These are phyloP conservation scores for Branchinecta lynchi DNA, from an alignment of 1,140 invertebrate species.

Conservation along the genomic window DNA sequence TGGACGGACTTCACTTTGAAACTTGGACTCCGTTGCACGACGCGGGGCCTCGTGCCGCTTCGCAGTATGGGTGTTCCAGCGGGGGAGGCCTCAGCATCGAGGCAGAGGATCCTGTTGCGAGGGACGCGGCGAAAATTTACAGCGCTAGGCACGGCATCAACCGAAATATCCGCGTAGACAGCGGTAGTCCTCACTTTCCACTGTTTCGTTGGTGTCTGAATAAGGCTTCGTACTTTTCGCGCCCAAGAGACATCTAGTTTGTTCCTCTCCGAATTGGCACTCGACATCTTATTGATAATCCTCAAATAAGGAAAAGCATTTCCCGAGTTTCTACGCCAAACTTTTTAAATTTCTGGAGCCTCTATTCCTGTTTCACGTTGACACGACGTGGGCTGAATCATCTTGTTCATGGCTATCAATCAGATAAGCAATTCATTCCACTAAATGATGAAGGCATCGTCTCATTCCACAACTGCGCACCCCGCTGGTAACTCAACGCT, in stretches of 20 bases:
- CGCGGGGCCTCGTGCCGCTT: background rate
- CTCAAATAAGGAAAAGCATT: background rate
- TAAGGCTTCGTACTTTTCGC: background rate
- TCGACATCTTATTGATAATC: background rate
- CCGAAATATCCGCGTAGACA: background rate
- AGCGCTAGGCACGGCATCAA: background rate
- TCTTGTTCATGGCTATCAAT: no score
- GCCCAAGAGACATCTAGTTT: background rate
- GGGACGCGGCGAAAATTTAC: background rate
- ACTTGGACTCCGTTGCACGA: background rate
- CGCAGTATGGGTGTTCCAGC: slow-evolving; percentile 6
- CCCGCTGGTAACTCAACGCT: background rate
- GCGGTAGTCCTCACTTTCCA: background rate
- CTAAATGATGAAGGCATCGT: no score
- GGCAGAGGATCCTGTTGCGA: background rate
- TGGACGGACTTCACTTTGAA: slow-evolving; percentile 1
- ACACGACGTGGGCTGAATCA: no score
- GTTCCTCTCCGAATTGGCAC: background rate
- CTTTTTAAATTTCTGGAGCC: no score
- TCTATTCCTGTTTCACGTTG: no score
- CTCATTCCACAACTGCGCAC: background rate
- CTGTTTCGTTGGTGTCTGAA: background rate
- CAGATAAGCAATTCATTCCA: no score
- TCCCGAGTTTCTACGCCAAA: background rate
- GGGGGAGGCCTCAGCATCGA: background rate